phyloP scores from a whole-genome alignment of 92 coral and sea anemone species.

The Meandrina meandrites region DNA sequence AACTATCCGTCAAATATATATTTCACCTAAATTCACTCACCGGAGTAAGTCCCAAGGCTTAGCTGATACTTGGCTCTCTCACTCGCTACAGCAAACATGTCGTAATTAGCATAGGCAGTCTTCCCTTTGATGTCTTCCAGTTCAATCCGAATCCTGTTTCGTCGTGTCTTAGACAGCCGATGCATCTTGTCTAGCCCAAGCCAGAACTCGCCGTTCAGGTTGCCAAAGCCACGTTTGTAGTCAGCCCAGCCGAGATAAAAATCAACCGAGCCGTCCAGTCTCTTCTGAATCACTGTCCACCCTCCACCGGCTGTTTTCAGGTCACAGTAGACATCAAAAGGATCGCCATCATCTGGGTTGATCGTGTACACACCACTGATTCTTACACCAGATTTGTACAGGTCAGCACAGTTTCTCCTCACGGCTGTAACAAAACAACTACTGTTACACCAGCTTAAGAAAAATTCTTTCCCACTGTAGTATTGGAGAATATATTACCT shows the following conservation, averaged over 20 bases:
- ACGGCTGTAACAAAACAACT: no score
- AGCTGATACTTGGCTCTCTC: conserved; percentile 23
- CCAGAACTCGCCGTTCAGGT: neutral
- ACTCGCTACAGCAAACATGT: conserved; percentile 32
- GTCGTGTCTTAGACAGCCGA: neutral
- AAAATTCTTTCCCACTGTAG: no score
- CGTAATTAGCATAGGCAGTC: conserved; percentile 29
- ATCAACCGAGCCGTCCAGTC: neutral
- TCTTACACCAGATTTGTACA: neutral
- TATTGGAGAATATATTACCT: no score
- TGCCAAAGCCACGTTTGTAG: neutral
- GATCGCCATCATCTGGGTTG: neutral
- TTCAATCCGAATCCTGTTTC: conserved; percentile 16
- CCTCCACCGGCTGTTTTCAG: neutral
- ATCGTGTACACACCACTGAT: neutral
- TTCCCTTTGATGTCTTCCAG: conserved; percentile 28
- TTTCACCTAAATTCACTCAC: neutral
- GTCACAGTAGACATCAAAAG: neutral
- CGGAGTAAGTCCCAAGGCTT: conserved; percentile 34
- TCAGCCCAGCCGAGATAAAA: neutral
- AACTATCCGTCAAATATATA: no score
- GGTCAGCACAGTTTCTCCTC: neutral
- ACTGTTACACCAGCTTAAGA: no score
- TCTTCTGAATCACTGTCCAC: neutral
- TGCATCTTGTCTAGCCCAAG: neutral